Evolutionary conservation across 1,140 invertebrate species (phyloP).

Genomic region (Goniozus legneri): DNA sequence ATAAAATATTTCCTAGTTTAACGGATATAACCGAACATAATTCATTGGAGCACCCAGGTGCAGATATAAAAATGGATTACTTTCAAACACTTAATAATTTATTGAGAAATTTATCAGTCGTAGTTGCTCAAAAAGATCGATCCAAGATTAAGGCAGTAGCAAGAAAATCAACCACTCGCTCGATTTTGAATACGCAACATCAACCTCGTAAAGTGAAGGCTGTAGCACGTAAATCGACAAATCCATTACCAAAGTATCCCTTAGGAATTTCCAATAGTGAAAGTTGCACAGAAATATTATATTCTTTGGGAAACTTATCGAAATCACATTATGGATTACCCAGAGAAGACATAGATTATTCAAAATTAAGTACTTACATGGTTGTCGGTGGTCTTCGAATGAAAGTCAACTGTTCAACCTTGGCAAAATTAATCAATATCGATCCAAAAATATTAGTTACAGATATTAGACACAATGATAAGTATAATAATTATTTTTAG

Average conservation of each 20-base stretch:
- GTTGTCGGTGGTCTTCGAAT: slow-evolving; percentile 37
- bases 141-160: slow-evolving; percentile 25
- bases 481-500: neutral
- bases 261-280: no score
- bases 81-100: no score
- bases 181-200: slow-evolving; percentile 1
- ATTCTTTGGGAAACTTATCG: no score
- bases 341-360: slow-evolving; percentile 28
- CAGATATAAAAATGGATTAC: slow-evolving; percentile 34
- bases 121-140: no score
- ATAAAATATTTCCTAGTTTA: slow-evolving; percentile 25
- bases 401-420: slow-evolving; percentile 39
- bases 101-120: no score
- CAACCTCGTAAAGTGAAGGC: slow-evolving; percentile 27
- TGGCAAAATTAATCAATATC: slow-evolving; percentile 42
- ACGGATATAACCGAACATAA: slow-evolving; percentile 19
- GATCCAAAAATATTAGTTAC: slow-evolving; percentile 31
- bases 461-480: slow-evolving; percentile 20
- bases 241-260: slow-evolving; percentile 34
- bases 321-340: slow-evolving; percentile 39
- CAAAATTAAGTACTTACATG: slow-evolving; percentile 38
- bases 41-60: slow-evolving; percentile 27
- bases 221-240: slow-evolving; percentile 47
- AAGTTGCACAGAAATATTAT: no score
- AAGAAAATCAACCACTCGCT: slow-evolving; percentile 44